phyloP scores from a whole-genome alignment of 2,888 invertebrate species.

The Hydrotaea cyrtoneurina region DNA sequence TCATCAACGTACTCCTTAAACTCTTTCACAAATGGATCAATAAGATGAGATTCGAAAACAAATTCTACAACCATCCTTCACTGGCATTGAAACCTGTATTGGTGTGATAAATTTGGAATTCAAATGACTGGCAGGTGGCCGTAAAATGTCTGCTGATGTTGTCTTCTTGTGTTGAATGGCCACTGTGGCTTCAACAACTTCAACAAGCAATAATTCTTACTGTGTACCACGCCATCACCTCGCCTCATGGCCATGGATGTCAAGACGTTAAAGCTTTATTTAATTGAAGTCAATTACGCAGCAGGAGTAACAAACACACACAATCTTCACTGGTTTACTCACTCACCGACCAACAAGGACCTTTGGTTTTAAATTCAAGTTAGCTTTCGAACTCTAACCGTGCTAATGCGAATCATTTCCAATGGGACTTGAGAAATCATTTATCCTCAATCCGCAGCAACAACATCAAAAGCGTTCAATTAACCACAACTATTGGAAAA shows the following conservation, averaged over 20 bases:
- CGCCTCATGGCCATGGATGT: slow-evolving; percentile 49
- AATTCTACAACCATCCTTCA: too few species aligned
- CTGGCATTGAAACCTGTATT: too few species aligned
- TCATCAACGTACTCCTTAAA: too few species aligned
- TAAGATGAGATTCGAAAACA: too few species aligned
- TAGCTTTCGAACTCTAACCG: background rate
- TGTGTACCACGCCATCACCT: slow-evolving; percentile 7
- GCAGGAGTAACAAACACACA: slow-evolving; percentile 63
- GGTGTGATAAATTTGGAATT: too few species aligned
- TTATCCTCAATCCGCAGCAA: slow-evolving; percentile 1
- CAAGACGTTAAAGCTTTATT: slow-evolving; percentile 72
- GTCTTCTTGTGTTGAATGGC: too few species aligned
- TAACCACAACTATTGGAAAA: slow-evolving; percentile 54
- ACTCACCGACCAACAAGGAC: background rate
- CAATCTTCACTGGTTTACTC: too few species aligned
- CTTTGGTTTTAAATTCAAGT: slow-evolving; percentile 34
- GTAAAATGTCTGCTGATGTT: too few species aligned
- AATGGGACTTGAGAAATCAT: slow-evolving; percentile 2
- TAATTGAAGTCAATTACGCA: slow-evolving; percentile 79
- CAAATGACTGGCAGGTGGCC: too few species aligned
- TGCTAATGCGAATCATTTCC: background rate
- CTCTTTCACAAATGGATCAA: too few species aligned
- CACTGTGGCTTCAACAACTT: too few species aligned
- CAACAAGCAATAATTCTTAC: background rate
- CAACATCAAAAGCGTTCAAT: slow-evolving; percentile 31